These are phyloP conservation scores for Chaetophractus vellerosus DNA, from an alignment of 2,797 vertebrate species.

Conservation along the genomic window DNA sequence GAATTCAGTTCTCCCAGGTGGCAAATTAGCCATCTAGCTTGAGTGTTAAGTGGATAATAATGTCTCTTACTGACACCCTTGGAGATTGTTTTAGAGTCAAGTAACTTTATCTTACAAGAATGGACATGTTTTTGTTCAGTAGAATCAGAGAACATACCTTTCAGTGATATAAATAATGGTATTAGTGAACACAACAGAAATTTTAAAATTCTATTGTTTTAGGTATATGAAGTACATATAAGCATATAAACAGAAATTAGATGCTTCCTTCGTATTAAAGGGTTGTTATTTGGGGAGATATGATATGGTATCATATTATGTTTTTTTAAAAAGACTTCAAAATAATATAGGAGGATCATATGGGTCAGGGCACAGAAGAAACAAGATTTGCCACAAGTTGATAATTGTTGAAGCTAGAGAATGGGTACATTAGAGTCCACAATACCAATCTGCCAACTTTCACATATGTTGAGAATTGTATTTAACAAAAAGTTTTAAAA, in stretches of 20 bases:
- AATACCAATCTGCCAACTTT: neutral
- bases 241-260: slow-evolving; percentile 22
- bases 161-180: neutral
- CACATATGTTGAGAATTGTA: neutral
- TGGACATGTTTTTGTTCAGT: slow-evolving; percentile 65
- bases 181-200: slow-evolving; percentile 29
- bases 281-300: slow-evolving; percentile 17
- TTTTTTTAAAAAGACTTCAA: slow-evolving; percentile 8
- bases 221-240: neutral
- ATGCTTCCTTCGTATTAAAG: slow-evolving; percentile 43
- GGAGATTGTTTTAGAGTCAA: slow-evolving; percentile 72
- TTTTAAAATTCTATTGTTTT: slow-evolving; percentile 36
- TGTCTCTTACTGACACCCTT: slow-evolving; percentile 35
- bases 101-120: slow-evolving; percentile 70
- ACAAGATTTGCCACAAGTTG: neutral
- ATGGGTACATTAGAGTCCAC: neutral
- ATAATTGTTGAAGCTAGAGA: slow-evolving; percentile 10
- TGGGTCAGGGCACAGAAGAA: neutral
- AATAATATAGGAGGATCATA: neutral
- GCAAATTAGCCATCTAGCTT: slow-evolving; percentile 67
- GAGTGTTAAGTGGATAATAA: slow-evolving; percentile 70
- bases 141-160: slow-evolving; percentile 58
- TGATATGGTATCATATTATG: neutral
- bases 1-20: slow-evolving; percentile 66
- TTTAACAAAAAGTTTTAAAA: slow-evolving; percentile 16